Conservation (phyloP, 2,888 invertebrate species). For the Cabera pusaria region DNA sequence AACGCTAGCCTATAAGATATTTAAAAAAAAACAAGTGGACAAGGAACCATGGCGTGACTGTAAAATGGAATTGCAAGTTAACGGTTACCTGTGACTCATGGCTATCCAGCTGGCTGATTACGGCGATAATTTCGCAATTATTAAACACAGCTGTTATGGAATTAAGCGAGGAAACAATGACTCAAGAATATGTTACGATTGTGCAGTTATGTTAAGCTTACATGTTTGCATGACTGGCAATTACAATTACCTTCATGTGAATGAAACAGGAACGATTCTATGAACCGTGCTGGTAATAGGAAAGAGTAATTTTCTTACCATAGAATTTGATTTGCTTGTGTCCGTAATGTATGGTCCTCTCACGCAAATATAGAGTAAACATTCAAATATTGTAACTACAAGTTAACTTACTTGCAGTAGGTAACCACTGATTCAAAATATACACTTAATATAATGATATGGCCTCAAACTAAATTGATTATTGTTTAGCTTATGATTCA, state of each 20-base stretch:
- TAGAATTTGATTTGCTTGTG: no score
- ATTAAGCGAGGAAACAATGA: conserved; percentile 44
- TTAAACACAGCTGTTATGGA: conserved; percentile 53
- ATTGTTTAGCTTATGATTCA: no score
- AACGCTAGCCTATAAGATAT: no score
- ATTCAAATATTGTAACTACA: no score
- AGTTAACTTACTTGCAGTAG: no score
- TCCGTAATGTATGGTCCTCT: no score
- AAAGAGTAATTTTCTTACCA: no score
- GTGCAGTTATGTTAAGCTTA: conserved; percentile 17
- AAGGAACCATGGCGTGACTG: conserved; percentile 26
- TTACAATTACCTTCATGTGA: conserved; percentile 1
- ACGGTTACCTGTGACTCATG: conserved; percentile 45
- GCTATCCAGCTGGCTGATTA: conserved; percentile 52
- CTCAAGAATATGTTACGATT: conserved; percentile 23
- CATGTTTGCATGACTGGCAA: conserved; percentile 3
- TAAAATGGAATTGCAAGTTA: conserved; percentile 18
- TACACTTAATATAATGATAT: no score
- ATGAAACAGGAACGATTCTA: conserved; percentile 2
- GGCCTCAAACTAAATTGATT: no score
- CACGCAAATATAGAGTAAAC: no score
- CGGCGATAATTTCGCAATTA: conserved; percentile 49
- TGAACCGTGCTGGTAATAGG: not conserved
- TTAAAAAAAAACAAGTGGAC: not conserved
- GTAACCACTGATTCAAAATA: no score